Base-by-base conservation (phyloP, 2,888 invertebrate species). In the Notocelia uddmanniana region DNA sequence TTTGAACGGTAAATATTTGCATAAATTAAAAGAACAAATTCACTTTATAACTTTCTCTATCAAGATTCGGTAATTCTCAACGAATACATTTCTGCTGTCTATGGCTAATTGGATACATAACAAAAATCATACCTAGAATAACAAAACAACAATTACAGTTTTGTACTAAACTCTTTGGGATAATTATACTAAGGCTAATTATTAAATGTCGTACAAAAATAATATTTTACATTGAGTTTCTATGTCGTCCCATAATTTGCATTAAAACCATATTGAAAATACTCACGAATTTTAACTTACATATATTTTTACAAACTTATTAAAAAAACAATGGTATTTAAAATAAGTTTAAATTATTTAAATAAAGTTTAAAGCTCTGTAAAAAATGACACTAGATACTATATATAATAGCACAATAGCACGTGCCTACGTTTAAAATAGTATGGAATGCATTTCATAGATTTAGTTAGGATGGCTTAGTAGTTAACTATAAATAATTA, bases 131-230 rank as follows among this genome's bases (percentile, higher is more conserved):
- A 48, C 50, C 50, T 15, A 23, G 41, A 58, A n/a, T 55, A 68
- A 50, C n/a, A 31, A 41, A 69, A 69, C 55, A 50, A 55, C 19
- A 58, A 31, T 67, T 52, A 59, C 34, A 64, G 64, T 69, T 78
- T 81, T 83, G 82, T 83, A 82, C 82, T 82, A 74, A 73, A 72
- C 66, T 73, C 79, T 82, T 81, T 80, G 81, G 80, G 73, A 72
- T 74, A 21, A 41, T 68, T 62, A 66, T 31, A 11, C 66, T 72
- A 62, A 62, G 34, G 23, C 68, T 68, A 72, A n/a, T 57, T 34
- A 18, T 34, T 68, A 72, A 19, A 58, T 52, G 21, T 31, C 21
- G 50, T 19, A 48, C 31, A 55, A 71, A 54, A 67, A 60, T 55
- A 67, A 60, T 48, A 62, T 63, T 55, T 62, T 37, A 26, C 48